Conservation (phyloP, 2,888 invertebrate species). For the Barypeithes pellucidus region DNA sequence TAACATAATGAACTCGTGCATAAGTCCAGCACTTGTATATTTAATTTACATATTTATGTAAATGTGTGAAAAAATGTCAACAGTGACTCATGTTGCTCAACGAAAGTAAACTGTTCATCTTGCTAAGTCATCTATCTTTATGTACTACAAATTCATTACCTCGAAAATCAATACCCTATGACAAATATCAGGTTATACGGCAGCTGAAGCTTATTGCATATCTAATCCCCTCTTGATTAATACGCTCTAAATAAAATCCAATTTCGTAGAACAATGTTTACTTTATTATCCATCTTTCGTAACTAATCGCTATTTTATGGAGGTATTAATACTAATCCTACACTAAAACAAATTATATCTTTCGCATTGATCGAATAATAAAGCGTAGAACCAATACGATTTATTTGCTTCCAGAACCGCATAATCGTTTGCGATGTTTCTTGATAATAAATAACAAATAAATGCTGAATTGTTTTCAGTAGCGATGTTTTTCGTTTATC, state of each 20-base stretch:
- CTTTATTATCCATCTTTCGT: constrained; percentile 29
- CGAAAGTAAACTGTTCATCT: not conserved
- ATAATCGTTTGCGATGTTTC: constrained; percentile 23
- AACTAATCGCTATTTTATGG: constrained; percentile 31
- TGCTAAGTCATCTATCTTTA: not conserved
- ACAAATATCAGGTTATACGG: constrained; percentile 20
- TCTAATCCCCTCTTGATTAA: constrained; percentile 22
- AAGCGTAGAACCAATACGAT: constrained; percentile 32
- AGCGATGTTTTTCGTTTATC: constrained; percentile 11
- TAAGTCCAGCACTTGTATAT: too few species aligned
- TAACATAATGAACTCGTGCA: too few species aligned
- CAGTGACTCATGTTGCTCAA: too few species aligned
- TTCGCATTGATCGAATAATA: constrained; percentile 36
- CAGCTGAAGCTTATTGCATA: constrained; percentile 13
- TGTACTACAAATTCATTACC: too few species aligned
- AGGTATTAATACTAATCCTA: constrained; percentile 38
- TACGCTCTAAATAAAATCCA: constrained; percentile 34
- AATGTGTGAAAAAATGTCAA: too few species aligned
- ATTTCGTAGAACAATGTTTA: constrained; percentile 14
- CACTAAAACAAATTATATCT: constrained; percentile 37
- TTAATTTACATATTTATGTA: too few species aligned
- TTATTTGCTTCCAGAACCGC: constrained; percentile 32
- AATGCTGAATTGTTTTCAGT: constrained; percentile 10
- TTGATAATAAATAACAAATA: constrained; percentile 21
- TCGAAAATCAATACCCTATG: not conserved